Conservation (phyloP, 2,888 invertebrate genomes). For the Prostheceraeus crozeri region DNA sequence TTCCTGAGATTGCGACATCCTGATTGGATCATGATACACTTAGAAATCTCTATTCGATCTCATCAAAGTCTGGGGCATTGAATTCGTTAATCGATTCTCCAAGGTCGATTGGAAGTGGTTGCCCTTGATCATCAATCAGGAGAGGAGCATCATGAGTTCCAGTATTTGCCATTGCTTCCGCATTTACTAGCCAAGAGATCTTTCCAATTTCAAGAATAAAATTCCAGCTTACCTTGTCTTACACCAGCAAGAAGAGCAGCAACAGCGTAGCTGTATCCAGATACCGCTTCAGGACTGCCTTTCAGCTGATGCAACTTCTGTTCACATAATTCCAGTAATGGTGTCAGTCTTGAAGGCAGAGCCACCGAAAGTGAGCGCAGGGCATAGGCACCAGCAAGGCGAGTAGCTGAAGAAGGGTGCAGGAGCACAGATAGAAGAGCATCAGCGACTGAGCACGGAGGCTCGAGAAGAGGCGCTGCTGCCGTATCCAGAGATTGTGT, state of each 20-base stretch:
- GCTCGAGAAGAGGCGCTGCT: constrained; percentile 58
- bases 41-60: too few species aligned
- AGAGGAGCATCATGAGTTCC: too few species aligned
- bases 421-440: constrained; percentile 75
- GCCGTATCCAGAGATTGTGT: constrained; percentile 86
- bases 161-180: too few species aligned
- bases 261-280: constrained; percentile 80
- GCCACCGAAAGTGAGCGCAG: constrained; percentile 82
- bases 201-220: too few species aligned
- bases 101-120: too few species aligned
- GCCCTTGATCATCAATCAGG: too few species aligned
- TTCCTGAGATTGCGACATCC: too few species aligned
- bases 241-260: constrained; percentile 82
- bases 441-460: constrained; percentile 61
- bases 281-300: constrained; percentile 67
- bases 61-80: too few species aligned
- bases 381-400: constrained; percentile 89
- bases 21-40: too few species aligned
- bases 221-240: constrained; percentile 73
- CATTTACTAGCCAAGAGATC: too few species aligned
- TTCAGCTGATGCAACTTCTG: constrained; percentile 62
- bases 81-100: too few species aligned
- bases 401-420: constrained; percentile 85
- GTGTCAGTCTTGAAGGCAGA: constrained; percentile 85
- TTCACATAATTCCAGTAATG: constrained; percentile 69